phyloP scores from a whole-genome alignment of 2,797 vertebrate genomes.

The Sebastolobus altivelis region DNA sequence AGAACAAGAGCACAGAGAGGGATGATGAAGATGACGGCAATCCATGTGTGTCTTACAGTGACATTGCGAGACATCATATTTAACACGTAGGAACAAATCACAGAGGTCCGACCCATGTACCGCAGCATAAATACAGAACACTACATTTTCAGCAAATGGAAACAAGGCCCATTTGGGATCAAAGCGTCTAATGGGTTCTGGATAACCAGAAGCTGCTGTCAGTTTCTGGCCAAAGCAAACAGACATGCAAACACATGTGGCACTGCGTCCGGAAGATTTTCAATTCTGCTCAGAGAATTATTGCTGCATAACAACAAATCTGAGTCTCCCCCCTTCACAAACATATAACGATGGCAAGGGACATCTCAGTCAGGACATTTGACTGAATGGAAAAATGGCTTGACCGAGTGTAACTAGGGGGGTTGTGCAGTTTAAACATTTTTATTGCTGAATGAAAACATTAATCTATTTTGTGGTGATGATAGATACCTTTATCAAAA shows the following conservation, averaged over 20 bases:
- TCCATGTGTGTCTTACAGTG: constrained; percentile 43
- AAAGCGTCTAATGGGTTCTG: constrained; percentile 89
- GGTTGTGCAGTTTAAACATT: constrained; percentile 16
- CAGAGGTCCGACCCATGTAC: constrained; percentile 81
- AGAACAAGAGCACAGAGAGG: constrained; percentile 16
- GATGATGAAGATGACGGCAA: constrained; percentile 40
- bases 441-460: constrained; percentile 33
- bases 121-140: constrained; percentile 86
- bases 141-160: constrained; percentile 86
- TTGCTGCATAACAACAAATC: constrained; percentile 61
- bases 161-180: constrained; percentile 88
- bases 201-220: constrained; percentile 91
- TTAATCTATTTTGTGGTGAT: constrained; percentile 32
- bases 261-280: constrained; percentile 82
- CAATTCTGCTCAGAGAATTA: constrained; percentile 74
- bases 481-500: background rate
- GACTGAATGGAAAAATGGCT: constrained; percentile 17
- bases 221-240: constrained; percentile 90
- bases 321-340: constrained; percentile 36
- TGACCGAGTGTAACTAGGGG: constrained; percentile 7
- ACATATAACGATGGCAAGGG: constrained; percentile 32
- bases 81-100: constrained; percentile 84
- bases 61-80: constrained; percentile 83
- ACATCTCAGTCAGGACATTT: constrained; percentile 24
- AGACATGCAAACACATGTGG: constrained; percentile 90